Evolutionary conservation across 2,888 invertebrate genomes (phyloP), one percentile per base, ranked within the genome.

Genomic region (Helobdella robusta): DNA sequence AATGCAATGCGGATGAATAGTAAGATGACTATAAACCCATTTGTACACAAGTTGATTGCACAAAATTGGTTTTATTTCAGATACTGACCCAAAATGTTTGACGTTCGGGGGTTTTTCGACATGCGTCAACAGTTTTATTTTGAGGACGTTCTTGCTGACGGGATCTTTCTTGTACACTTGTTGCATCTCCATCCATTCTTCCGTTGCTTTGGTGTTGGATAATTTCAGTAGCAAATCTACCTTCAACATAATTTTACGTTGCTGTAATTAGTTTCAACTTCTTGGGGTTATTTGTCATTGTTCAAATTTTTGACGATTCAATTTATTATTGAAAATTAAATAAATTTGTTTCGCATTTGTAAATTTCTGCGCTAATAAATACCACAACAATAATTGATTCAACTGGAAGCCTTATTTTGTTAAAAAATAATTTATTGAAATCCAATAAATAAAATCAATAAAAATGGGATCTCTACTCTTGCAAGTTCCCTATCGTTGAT

Each of bases 401-500:
- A n/a, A n/a, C n/a, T n/a, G n/a, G n/a, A n/a, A n/a, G n/a, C n/a
- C n/a, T n/a, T n/a, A n/a, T n/a, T n/a, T n/a, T n/a, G 32, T 15
- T 8, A 30, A 56, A 30, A 30, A 8, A 25, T 28, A 56, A 56
- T 11, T 56, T 6, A 30, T 56, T 23, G 5, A 56, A 30, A 30
- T 56, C 3, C 11, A 30, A 30, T 18, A 1, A 56, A 30, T 20
- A 30, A 30, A 48, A 48, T 23, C 48, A 48, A 48, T 23, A 8
- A 11, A 23, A 48, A 15, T 40, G n/a, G 11, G 44, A 15, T 40
- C n/a, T 40, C 25, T n/a, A 62, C 62, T 32, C 46, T 62, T 15
- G 62, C 62, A 50, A 62, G 25, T 48, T 62, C 62, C 28, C 50
- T 62, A 35, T 62, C 62, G 25, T 62, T 50, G 50, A 44, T n/a